Base-by-base conservation (phyloP, 1,140 invertebrate genomes). In the Danaus melanippus region DNA sequence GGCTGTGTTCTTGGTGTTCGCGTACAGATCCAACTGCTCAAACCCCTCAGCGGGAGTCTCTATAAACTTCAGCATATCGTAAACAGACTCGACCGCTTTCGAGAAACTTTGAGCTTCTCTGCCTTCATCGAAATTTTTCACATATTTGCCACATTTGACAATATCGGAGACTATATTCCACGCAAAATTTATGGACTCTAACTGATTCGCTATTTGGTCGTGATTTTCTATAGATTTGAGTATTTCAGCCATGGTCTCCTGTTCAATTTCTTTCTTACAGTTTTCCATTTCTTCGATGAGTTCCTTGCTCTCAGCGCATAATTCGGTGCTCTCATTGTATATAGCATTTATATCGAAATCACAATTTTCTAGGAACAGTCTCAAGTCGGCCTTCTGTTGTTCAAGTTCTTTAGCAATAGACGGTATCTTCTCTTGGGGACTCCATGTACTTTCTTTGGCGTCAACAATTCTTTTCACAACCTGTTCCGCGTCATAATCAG, bases 241-340 rank as follows among this genome's bases (percentile, higher is more conserved):
- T 45, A 92, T 77, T 66, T 92, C 88, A 50, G 88, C 83, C 72
- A 89, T 89, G n/a, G 89, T 87, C 74, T 90, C 67, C 50, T 88
- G 67, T 59, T 90, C 87, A 53, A 91, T 89, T 46, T 87, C 84
- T 42, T 74, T 79, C 57, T 89, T 82, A 21, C 90, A 86, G 8
- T 55, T 52, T 43, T 83, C 71, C 67, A 91, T 87, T 52, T 89
- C 87, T 3, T 85, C 57, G 3, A 89, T 50, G 9, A 91, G 60
- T 41, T 68, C 67, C 42, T 87, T 78, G 50, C 86, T 87, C 62
- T 89, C 86, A 1, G 69, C 55, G 45, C 88, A 69, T 53, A 91
- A 67, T 47, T 80, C 74, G 48, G 85, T 70, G 66, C 90, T 88
- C 46, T 89, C 87, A 43, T 84, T 81, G 4, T 90, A 68, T 50